A percentile compares a stretch with the other conserved stretches of the same genome.
These are phyloP conservation scores for Diplodus puntazzo DNA, from an alignment of 2,797 vertebrate genomes.

Conservation along the genomic window DNA sequence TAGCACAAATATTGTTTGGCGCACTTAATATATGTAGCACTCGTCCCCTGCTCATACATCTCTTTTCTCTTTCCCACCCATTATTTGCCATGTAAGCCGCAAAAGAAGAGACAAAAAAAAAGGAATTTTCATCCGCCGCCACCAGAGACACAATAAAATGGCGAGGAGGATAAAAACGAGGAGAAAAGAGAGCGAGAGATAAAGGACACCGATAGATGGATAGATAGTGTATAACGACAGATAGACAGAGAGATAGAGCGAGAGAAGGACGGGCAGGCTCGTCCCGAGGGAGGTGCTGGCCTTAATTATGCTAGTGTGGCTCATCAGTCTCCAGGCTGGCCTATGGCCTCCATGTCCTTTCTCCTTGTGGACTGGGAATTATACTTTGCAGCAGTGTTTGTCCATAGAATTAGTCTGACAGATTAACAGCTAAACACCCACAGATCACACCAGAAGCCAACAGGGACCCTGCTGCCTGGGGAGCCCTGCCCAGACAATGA, in stretches of 20 bases:
- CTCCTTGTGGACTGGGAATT: constrained; percentile 75
- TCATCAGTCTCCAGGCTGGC: constrained; percentile 84
- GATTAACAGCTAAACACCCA: constrained; percentile 85
- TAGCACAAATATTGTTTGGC: constrained; percentile 34
- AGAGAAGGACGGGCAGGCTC: constrained; percentile 49
- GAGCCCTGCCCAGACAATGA: constrained; percentile 55
- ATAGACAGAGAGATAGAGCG: constrained; percentile 37
- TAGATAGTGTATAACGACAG: constrained; percentile 31
- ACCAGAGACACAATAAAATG: constrained; percentile 43
- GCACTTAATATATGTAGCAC: constrained; percentile 24
- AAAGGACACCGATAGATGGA: constrained; percentile 45
- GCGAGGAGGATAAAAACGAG: constrained; percentile 54
- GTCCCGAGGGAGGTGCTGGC: constrained; percentile 78
- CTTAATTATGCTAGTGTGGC: constrained; percentile 84
- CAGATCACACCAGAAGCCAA: constrained; percentile 74
- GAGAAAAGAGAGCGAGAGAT: constrained; percentile 20
- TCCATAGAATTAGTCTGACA: constrained; percentile 81
- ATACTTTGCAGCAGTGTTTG: constrained; percentile 77
- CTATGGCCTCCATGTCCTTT: constrained; percentile 75
- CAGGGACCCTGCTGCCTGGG: constrained; percentile 63
- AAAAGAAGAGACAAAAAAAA: neutral
- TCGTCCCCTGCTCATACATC: constrained; percentile 15
- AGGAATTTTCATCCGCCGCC: constrained; percentile 37
- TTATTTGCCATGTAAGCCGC: constrained; percentile 52
- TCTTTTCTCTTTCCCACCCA: neutral